Percentiles rank a stretch among this genome's conserved stretches.
Conservation (phyloP, 1,140 invertebrate species). For the Oryctes rhinoceros region DNA sequence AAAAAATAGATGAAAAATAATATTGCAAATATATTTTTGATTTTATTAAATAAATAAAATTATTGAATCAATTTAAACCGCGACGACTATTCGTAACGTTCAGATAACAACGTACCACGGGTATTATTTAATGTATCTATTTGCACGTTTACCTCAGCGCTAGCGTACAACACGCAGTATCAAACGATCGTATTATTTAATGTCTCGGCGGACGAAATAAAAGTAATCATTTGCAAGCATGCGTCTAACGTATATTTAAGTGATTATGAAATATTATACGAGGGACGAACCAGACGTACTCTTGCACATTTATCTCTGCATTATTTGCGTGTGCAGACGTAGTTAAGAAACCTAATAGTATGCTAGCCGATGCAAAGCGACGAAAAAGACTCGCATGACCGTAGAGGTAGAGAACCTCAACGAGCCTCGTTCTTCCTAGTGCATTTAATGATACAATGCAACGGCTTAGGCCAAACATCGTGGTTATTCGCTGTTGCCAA, state of each 20-base stretch:
- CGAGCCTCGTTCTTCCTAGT: neutral
- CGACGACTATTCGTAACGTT: no score
- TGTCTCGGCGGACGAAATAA: no score
- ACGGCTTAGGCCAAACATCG: neutral
- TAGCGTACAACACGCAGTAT: no score
- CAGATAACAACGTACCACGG: no score
- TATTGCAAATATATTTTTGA: no score
- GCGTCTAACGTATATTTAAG: neutral
- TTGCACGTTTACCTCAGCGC: no score
- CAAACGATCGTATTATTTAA: no score
- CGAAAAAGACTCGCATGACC: neutral
- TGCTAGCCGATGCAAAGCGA: neutral
- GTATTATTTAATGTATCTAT: no score
- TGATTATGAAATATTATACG: neutral
- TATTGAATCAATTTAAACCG: no score
- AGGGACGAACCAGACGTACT: neutral
- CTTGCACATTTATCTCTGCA: neutral
- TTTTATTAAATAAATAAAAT: no score
- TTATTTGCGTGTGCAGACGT: conserved; percentile 9
- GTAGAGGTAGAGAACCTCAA: conserved; percentile 14
- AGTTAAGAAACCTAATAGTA: conserved; percentile 10
- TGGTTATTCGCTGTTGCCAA: conserved; percentile 9
- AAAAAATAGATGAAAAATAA: no score
- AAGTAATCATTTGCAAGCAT: no score
- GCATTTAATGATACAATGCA: conserved; percentile 15